Base-by-base conservation (phyloP, 2,113 vertebrate genomes). In the Butorides virescens region DNA sequence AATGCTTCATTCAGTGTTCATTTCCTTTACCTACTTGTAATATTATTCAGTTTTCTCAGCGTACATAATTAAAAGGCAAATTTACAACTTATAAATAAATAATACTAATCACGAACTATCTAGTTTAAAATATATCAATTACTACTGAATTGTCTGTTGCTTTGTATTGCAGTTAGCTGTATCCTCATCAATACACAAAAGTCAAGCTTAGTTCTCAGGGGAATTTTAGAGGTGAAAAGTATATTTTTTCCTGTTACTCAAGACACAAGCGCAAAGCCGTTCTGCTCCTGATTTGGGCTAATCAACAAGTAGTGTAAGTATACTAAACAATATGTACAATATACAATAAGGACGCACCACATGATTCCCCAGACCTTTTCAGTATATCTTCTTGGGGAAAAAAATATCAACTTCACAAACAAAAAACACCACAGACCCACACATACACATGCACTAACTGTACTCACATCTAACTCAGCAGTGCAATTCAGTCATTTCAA, bases 11-110 rank as follows among this genome's bases (percentile, higher is more conserved):
- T 96, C 79, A 91, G 44, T 68, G 80, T 53, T 96, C 79, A 92
- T 95, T 97, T 97, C 96, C 95, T 96, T 95, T 87, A 96, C 93
- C 80, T 96, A 73, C 87, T 94, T 83, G 44, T 55, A 94, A 80
- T 74, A 65, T 79, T 93, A 90, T 88, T 77, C 50, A n/a, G 47
- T 74, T 96, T 95, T 95, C 67, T 79, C 39, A 58, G 58, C 0
- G 3, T 78, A 75, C 76, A 42, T 93, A 94, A 97, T 96, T 97
- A 92, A 95, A 95, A 96, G 56, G 76, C 50, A 95, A 91, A 95
- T 94, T 74, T 90, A 68, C 70, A 86, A 50, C 18, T 87, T 75
- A 94, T 68, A 95, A 93, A 95, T 95, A 96, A 95, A 85, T 95
- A 88, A 91, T n/a, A 74, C 26, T 93, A 96, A 95, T 96, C 56